phyloP scores from a whole-genome alignment of 2,113 vertebrate species.

The Oriolus oriolus region DNA sequence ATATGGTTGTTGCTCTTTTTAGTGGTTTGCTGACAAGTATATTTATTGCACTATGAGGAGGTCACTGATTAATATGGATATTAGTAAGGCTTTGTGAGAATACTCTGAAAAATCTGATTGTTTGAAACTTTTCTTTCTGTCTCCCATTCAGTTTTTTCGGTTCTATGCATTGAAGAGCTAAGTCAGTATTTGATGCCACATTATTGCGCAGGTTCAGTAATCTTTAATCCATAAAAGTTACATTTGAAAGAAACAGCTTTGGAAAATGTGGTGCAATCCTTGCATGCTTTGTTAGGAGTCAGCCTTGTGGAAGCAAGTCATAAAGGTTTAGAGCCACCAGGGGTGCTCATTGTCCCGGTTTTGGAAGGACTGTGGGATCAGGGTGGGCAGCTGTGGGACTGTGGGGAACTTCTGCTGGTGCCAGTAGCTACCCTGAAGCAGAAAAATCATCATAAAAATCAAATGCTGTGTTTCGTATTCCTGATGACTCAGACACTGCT shows the following conservation, averaged over 20 bases:
- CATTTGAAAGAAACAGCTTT: background rate
- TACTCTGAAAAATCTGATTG: background rate
- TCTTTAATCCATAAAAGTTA: background rate
- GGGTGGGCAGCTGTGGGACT: background rate
- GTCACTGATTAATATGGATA: background rate
- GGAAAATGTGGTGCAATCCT: background rate
- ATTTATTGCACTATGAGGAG: background rate
- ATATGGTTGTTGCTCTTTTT: background rate
- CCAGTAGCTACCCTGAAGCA: background rate
- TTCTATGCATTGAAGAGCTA: background rate
- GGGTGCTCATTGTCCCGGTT: background rate
- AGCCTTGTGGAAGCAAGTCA: background rate
- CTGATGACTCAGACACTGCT: background rate
- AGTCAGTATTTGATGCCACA: background rate
- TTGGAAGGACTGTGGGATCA: background rate
- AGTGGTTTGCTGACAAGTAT: background rate
- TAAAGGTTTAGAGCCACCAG: background rate
- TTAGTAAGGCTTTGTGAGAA: background rate
- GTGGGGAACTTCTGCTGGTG: background rate
- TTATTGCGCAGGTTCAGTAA: background rate
- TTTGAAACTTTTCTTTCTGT: background rate
- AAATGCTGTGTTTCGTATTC: background rate
- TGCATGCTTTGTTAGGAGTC: background rate
- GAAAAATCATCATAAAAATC: background rate
- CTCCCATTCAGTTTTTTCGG: background rate